A percentile compares a stretch with the other conserved stretches of the same genome.
These are phyloP conservation scores for Drosophila kurseongensis DNA, from an alignment of 1,140 invertebrate genomes.

Conservation along the genomic window DNA sequence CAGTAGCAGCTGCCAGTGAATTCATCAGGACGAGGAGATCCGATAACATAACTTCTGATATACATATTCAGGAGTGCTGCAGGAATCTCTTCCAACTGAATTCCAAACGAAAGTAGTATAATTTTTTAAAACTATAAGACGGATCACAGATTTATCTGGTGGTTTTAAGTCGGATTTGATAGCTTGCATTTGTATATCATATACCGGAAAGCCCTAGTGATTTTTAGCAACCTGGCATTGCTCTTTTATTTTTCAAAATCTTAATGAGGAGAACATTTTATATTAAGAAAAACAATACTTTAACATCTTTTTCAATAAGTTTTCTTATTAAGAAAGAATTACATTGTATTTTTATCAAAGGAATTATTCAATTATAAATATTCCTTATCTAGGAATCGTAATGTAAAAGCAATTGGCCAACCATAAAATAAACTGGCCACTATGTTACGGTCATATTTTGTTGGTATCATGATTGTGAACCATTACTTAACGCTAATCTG, in stretches of 20 bases:
- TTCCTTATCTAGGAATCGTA: not conserved
- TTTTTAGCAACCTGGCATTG: no score
- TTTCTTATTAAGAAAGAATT: no score
- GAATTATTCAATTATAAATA: not conserved
- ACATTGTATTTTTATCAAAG: not conserved
- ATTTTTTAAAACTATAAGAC: not conserved
- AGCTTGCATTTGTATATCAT: no score
- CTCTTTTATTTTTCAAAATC: no score
- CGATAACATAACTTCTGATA: constrained; percentile 24
- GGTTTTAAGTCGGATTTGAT: no score
- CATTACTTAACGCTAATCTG: constrained; percentile 41
- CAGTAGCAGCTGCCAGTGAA: constrained; percentile 31
- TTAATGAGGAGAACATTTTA: no score
- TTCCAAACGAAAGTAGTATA: not conserved
- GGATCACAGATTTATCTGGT: not conserved
- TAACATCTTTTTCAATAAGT: no score
- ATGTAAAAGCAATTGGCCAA: constrained; percentile 6
- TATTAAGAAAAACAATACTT: no score
- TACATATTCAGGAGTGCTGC: constrained; percentile 19
- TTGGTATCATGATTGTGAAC: constrained; percentile 27
- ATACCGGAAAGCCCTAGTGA: no score
- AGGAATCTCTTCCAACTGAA: not conserved
- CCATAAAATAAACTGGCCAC: not conserved
- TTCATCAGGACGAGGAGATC: constrained; percentile 20
- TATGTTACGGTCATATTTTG: constrained; percentile 13